These are phyloP conservation scores for Proales similis DNA, from an alignment of 1,140 invertebrate species.

Conservation along the genomic window DNA sequence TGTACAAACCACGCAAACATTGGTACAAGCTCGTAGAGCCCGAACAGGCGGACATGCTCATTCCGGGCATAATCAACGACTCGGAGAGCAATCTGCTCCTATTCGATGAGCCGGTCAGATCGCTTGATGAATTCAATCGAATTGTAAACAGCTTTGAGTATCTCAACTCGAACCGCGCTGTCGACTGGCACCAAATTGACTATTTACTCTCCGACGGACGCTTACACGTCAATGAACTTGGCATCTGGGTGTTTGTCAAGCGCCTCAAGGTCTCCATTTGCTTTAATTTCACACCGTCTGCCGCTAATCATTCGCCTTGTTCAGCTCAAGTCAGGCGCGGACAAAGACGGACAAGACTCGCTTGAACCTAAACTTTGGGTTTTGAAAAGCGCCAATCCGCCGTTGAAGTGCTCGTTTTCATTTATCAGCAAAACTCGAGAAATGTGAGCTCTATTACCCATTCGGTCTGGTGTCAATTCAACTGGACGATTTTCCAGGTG, in stretches of 20 bases:
- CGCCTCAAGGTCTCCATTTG: too few species aligned
- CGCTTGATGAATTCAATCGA: background rate
- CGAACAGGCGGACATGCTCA: background rate
- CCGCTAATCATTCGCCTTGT: too few species aligned
- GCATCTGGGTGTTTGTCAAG: constrained; percentile 33
- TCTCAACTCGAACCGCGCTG: constrained; percentile 11
- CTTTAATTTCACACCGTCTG: too few species aligned
- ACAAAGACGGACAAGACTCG: too few species aligned
- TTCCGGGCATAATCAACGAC: background rate
- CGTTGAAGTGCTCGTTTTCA: too few species aligned
- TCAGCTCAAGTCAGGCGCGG: too few species aligned
- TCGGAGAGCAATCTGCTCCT: constrained; percentile 6
- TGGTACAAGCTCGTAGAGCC: constrained; percentile 17
- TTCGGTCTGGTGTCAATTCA: too few species aligned
- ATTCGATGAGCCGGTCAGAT: constrained; percentile 9
- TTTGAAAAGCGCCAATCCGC: too few species aligned
- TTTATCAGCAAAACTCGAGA: too few species aligned
- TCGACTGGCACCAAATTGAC: constrained; percentile 14
- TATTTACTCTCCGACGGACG: constrained; percentile 17
- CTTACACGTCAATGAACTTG: constrained; percentile 1
- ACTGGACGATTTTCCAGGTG: too few species aligned
- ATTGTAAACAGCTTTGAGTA: constrained; percentile 26
- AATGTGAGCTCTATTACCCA: too few species aligned
- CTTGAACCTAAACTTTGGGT: too few species aligned
- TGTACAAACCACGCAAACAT: constrained; percentile 19